Conservation (phyloP, 2,888 invertebrate genomes). For the Slavum lentiscoides region DNA sequence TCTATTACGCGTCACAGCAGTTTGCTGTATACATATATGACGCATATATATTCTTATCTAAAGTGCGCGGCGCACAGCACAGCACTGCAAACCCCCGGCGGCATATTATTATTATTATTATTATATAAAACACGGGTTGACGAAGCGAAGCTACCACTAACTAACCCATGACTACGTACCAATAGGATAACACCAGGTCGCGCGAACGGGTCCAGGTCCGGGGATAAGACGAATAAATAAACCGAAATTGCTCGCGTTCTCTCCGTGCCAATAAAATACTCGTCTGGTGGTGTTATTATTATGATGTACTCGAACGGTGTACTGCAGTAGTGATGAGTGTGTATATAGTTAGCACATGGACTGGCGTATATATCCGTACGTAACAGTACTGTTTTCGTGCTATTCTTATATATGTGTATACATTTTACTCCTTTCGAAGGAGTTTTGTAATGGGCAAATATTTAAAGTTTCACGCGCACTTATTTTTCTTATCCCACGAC, state of each 20-base stretch:
- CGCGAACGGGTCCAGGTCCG: conserved; percentile 22
- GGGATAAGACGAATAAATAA: conserved; percentile 48
- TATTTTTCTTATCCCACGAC: conserved; percentile 21
- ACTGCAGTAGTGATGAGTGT: no score
- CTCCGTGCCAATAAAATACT: not conserved
- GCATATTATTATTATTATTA: no score
- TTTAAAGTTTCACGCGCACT: conserved; percentile 9
- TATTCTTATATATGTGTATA: not conserved
- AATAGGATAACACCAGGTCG: no score
- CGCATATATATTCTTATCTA: conserved; percentile 29
- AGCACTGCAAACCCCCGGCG: no score
- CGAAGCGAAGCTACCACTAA: not conserved
- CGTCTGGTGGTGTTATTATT: conserved; percentile 16
- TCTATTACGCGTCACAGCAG: not conserved
- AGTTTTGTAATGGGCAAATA: conserved; percentile 26
- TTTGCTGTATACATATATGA: no score
- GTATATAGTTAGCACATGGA: not conserved
- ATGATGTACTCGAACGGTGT: no score
- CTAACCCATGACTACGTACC: no score
- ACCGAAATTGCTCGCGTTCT: conserved; percentile 18
- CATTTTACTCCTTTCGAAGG: not conserved
- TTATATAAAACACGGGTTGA: conserved; percentile 36
- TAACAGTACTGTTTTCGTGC: no score
- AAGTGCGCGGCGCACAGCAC: not conserved
- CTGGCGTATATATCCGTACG: no score